Percentiles rank a stretch among this genome's conserved stretches.
Evolutionary conservation across 2,888 invertebrate genomes (phyloP).

Genomic region (Periphyllus acericola): DNA sequence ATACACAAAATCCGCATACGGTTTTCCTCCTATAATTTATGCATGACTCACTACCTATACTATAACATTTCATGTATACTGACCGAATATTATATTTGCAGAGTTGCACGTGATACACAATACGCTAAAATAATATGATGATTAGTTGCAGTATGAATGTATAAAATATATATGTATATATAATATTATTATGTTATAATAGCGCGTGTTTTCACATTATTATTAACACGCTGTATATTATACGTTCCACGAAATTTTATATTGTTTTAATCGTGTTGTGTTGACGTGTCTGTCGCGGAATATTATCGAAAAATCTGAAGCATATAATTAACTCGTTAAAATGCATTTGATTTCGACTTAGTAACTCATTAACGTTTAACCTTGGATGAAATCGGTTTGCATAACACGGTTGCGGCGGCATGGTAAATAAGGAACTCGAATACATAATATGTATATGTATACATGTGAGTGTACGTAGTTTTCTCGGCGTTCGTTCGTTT

Average conservation of each 20-base stretch:
- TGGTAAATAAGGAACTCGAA: conserved; percentile 27
- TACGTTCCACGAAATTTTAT: neutral
- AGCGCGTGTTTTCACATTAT: neutral
- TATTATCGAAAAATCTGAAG: neutral
- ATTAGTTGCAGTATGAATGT: neutral
- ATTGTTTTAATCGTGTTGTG: neutral
- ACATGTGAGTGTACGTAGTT: too few relatives aligned
- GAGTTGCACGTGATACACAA: neutral
- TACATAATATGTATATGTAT: neutral
- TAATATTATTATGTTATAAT: neutral
- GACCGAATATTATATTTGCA: neutral
- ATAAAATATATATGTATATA: neutral
- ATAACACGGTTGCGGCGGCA: neutral
- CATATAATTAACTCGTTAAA: conserved; percentile 40
- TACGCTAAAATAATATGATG: neutral
- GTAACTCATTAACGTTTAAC: conserved; percentile 43
- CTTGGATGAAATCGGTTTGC: conserved; percentile 49
- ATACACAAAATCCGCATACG: neutral
- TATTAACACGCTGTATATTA: too few relatives aligned
- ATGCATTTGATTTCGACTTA: conserved; percentile 42
- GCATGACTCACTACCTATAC: neutral
- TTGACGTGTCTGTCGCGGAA: neutral
- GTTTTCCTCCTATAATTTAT: neutral
- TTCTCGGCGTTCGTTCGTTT: conserved; percentile 26
- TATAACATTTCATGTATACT: neutral